phyloP scores from a whole-genome alignment of 1,140 invertebrate genomes.

The Rhopalosiphum maidis region DNA sequence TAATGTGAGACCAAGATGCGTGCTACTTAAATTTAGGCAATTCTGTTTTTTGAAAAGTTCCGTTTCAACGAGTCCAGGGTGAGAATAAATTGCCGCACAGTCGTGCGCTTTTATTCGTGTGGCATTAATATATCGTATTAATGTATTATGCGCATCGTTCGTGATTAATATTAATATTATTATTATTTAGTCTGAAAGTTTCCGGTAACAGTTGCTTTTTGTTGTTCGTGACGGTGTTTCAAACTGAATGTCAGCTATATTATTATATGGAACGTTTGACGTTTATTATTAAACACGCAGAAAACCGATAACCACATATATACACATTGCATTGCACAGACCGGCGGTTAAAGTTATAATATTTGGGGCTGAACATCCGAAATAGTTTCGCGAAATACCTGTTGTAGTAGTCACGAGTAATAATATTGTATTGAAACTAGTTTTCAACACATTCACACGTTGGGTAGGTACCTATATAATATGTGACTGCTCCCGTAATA shows the following conservation, averaged over 20 bases:
- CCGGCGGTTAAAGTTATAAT: not conserved
- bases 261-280: not conserved
- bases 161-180: conserved; percentile 19
- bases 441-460: not conserved
- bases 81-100: not conserved
- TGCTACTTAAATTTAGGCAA: not conserved
- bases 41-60: not conserved
- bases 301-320: not conserved
- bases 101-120: not conserved
- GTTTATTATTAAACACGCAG: conserved; percentile 12
- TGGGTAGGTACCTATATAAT: not conserved
- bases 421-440: not conserved
- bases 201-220: conserved; percentile 14
- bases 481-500: not conserved
- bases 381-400: conserved; percentile 10
- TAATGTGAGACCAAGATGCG: not conserved
- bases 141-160: conserved; percentile 1
- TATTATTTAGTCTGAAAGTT: conserved; percentile 7
- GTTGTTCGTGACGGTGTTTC: not conserved
- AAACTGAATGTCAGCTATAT: not conserved
- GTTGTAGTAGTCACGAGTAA: not conserved
- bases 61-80: not conserved
- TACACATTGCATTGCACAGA: not conserved
- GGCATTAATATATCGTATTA: not conserved
- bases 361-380: not conserved